Conservation (phyloP, 2,797 vertebrate species). For the Microcaecilia unicolor region DNA sequence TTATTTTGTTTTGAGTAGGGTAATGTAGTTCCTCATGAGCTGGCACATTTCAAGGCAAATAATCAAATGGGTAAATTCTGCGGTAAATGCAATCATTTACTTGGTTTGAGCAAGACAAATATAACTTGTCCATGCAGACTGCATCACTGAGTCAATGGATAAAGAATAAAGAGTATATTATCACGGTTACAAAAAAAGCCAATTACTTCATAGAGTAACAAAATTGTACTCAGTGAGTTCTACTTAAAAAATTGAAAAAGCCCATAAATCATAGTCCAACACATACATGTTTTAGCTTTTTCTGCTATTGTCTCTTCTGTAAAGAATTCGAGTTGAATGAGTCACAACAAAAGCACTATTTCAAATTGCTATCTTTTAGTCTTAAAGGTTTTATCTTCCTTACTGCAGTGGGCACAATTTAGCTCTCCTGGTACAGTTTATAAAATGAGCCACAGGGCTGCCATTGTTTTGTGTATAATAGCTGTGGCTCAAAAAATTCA, state of each 20-base stretch:
- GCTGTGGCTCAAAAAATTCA: constrained; percentile 21
- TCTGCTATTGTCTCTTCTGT: constrained; percentile 4
- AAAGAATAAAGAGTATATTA: constrained; percentile 5
- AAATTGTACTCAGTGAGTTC: constrained; percentile 6
- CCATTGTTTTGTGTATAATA: constrained; percentile 44
- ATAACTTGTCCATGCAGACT: neutral
- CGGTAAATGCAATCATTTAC: constrained; percentile 5
- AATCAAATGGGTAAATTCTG: neutral
- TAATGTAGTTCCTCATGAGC: constrained; percentile 4
- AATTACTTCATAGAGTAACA: constrained; percentile 4
- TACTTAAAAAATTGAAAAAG: constrained; percentile 22
- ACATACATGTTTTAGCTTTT: constrained; percentile 1
- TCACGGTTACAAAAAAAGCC: neutral
- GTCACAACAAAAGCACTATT: constrained; percentile 17
- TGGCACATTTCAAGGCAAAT: neutral
- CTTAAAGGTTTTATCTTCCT: constrained; percentile 31
- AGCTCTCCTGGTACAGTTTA: constrained; percentile 30
- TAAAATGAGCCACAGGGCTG: constrained; percentile 22
- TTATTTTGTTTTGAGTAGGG: constrained; percentile 15
- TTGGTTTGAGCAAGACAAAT: constrained; percentile 12
- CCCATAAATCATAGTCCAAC: constrained; percentile 16
- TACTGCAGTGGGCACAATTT: constrained; percentile 24
- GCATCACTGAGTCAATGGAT: neutral
- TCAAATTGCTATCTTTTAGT: constrained; percentile 32
- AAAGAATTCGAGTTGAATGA: constrained; percentile 17